Evolutionary conservation across 2,888 invertebrate species (phyloP), one percentile per base, ranked within the genome.

Genomic region (Nycteola revayana): DNA sequence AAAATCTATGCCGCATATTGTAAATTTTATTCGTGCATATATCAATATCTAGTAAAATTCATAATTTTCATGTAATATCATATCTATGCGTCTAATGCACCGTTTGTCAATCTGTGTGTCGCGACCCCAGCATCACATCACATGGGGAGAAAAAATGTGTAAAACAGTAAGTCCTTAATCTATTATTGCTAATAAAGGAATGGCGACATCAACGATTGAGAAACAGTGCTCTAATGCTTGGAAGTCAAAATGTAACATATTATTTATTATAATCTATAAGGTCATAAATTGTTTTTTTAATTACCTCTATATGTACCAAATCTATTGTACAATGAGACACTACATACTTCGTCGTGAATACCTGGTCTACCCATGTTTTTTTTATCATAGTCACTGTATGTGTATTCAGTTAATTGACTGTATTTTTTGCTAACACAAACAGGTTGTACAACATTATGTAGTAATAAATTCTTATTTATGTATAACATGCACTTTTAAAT

Each of bases 311-410:
- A n/a, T 9, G 22, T 17, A 47, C 25, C 28, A 35, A 37, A 26
- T 36, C 10, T 31, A 34, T 25, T 42, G 33, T 48, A 56, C 51
- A 54, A 59, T 52, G 46, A 59, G 56, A 59, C 56, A 57, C 35
- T 44, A 55, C 39, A 47, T 25, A 36, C 24, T 26, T 50, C 20
- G 31, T 42, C 28, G 21, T 33, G 28, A 38, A 27, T 43, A 55
- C 48, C 41, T 28, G 28, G 25, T 35, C 34, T 29, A 38, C 49
- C 30, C 32, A 42, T 26, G 9, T 5, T 18, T 22, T 20, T 9
- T 24, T 18, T 27, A 9, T 9, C 5, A 14, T 14, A 14, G 14
- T 3, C 14, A 14, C 5, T 14, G 14, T 14, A 14, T 2, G 14
- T 14, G 5, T 10, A 9, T 21, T 14, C 28, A 32, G 17, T 22